Conservation (phyloP, 92 coral and sea anemone species). For the Siderastrea siderea region DNA sequence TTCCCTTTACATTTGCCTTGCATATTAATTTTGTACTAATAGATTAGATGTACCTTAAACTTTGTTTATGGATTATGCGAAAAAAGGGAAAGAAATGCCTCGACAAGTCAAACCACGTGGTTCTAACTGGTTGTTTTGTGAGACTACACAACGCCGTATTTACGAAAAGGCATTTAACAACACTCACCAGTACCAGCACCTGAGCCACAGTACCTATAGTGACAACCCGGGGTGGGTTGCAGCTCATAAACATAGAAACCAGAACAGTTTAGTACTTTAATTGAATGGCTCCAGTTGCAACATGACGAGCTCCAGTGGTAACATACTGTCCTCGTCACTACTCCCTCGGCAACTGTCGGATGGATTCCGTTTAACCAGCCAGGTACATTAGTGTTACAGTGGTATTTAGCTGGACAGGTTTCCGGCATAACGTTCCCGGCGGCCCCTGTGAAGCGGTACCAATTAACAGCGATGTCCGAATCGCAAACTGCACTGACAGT, state of each 20-base stretch:
- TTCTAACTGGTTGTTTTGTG: no score
- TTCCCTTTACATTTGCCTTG: no score
- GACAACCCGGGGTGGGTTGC: neutral
- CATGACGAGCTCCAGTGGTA: neutral
- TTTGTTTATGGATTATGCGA: no score
- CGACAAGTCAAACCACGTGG: no score
- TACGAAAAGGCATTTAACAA: neutral
- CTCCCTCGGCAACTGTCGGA: slow-evolving; percentile 28
- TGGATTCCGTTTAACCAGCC: slow-evolving; percentile 37
- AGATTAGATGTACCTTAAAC: no score
- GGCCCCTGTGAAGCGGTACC: slow-evolving; percentile 10
- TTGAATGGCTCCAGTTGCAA: neutral
- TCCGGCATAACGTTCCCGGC: slow-evolving; percentile 14
- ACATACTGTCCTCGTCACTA: neutral
- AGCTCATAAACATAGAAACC: slow-evolving; percentile 20
- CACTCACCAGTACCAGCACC: neutral
- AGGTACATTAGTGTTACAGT: neutral
- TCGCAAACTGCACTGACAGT: neutral
- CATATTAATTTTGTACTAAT: no score
- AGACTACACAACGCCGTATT: no score
- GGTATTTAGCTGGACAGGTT: neutral
- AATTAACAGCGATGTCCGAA: neutral
- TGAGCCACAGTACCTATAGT: slow-evolving; percentile 10
- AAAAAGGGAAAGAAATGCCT: no score
- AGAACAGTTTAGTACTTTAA: slow-evolving; percentile 8